These are phyloP conservation scores for Zootermopsis nevadensis DNA, from an alignment of 2,888 invertebrate genomes.

Conservation along the genomic window DNA sequence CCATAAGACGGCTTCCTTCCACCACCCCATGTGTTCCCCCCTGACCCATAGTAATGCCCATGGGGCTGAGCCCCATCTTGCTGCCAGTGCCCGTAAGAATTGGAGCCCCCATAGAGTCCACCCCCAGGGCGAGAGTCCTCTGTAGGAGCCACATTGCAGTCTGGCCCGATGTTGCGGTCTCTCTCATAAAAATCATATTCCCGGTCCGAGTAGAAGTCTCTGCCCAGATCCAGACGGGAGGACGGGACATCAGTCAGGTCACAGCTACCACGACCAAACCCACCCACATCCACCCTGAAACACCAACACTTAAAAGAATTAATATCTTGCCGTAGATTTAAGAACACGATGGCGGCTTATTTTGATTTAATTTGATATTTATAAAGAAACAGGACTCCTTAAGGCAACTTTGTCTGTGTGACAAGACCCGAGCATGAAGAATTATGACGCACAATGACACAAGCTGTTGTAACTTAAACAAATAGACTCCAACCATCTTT, in stretches of 20 bases:
- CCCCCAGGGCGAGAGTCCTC: constrained; percentile 1
- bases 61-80: no score
- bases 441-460: not conserved
- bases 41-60: constrained; percentile 33
- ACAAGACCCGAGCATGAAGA: not conserved
- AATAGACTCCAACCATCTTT: no score
- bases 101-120: constrained; percentile 17
- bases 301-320: no score
- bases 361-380: no score
- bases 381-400: no score
- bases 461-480: no score
- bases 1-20: not conserved
- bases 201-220: constrained; percentile 74
- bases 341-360: no score
- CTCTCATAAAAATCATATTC: constrained; percentile 85
- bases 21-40: constrained; percentile 26
- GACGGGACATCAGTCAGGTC: constrained; percentile 80
- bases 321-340: no score
- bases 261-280: constrained; percentile 77
- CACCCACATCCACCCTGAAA: constrained; percentile 45
- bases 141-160: constrained; percentile 44
- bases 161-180: constrained; percentile 72
- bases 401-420: no score
- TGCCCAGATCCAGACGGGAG: constrained; percentile 73
- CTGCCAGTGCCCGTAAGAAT: constrained; percentile 18